These are phyloP conservation scores for Catonia carolina DNA, from an alignment of 2,888 invertebrate species.

Conservation along the genomic window DNA sequence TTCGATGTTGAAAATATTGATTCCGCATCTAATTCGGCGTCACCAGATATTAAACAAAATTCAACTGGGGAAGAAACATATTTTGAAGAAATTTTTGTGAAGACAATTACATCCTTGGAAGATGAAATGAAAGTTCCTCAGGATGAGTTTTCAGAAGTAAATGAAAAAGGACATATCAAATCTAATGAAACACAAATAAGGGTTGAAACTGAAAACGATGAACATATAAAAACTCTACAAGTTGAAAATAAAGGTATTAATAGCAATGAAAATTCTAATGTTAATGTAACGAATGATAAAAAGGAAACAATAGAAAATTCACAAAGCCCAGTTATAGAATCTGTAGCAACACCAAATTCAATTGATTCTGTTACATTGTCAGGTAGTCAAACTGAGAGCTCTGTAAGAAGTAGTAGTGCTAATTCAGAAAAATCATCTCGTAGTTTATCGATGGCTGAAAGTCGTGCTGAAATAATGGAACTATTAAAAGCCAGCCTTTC, in stretches of 20 bases:
- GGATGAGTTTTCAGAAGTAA: not conserved
- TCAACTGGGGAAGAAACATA: not conserved
- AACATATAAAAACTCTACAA: no score
- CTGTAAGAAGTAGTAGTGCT: not conserved
- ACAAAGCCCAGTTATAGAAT: not conserved
- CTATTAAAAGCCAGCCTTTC: constrained; percentile 32
- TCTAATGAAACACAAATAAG: no score
- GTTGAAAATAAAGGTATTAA: no score
- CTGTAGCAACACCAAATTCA: not conserved
- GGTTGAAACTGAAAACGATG: no score
- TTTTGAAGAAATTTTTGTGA: constrained; percentile 8
- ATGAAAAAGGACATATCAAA: not conserved
- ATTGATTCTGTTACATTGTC: constrained; percentile 17
- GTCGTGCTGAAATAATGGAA: constrained; percentile 29
- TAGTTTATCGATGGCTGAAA: constrained; percentile 23
- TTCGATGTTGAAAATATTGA: no score
- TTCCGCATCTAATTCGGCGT: not conserved
- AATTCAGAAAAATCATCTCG: constrained; percentile 5
- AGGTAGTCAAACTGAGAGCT: constrained; percentile 25
- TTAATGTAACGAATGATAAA: not conserved
- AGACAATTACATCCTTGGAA: not conserved
- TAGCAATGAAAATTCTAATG: not conserved
- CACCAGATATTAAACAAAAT: not conserved
- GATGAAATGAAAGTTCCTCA: constrained; percentile 1
- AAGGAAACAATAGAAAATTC: not conserved